phyloP scores from a whole-genome alignment of 2,888 invertebrate species.

The Silvanus unidentatus region DNA sequence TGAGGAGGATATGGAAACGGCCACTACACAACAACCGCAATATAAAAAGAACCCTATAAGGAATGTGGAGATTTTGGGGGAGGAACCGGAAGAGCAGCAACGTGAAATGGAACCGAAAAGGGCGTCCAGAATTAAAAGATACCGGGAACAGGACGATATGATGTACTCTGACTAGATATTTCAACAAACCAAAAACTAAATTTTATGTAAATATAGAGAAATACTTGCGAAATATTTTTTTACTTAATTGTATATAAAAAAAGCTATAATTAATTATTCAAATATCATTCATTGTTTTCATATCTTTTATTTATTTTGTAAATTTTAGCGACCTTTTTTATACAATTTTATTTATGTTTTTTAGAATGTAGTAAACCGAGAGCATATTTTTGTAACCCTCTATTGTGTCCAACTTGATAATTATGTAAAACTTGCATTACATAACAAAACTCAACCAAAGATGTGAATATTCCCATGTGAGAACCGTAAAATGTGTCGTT shows the following conservation, averaged over 20 bases:
- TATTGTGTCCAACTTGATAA: conserved; percentile 10
- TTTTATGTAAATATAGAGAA: no score
- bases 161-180: conserved; percentile 16
- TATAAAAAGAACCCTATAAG: conserved; percentile 58
- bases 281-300: background rate
- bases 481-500: conserved; percentile 17
- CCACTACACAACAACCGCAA: conserved; percentile 48
- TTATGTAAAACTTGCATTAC: conserved; percentile 25
- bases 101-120: conserved; percentile 27
- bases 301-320: conserved; percentile 20
- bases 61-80: conserved; percentile 67
- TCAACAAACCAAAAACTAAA: no score
- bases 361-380: conserved; percentile 8
- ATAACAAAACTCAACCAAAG: conserved; percentile 32
- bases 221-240: background rate
- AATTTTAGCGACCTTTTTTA: conserved; percentile 11
- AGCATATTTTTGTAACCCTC: conserved; percentile 12
- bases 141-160: conserved; percentile 21
- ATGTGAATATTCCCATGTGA: conserved; percentile 28
- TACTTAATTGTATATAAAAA: conserved; percentile 5
- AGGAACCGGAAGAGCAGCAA: conserved; percentile 59
- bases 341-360: conserved; percentile 16
- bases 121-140: conserved; percentile 26
- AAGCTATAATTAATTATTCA: conserved; percentile 1
- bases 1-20: conserved; percentile 34